Evolutionary conservation across 2,888 invertebrate genomes (phyloP).

Genomic region (Gryllus longicercus): DNA sequence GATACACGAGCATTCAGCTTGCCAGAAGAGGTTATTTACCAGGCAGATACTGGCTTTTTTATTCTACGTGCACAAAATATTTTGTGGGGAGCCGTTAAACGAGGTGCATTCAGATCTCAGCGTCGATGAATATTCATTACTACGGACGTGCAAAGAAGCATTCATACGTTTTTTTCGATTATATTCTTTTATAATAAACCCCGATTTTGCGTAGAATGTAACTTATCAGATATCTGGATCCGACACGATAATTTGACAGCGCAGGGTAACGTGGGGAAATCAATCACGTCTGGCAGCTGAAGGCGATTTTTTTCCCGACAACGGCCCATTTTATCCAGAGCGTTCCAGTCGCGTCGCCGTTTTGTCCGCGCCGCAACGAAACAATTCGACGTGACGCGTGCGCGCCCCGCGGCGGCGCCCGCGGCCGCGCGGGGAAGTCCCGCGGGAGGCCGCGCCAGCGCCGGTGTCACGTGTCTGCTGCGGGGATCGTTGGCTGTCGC

Average conservation of each 20-base stretch:
- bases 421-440: not conserved
- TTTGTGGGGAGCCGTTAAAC: not conserved
- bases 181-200: not conserved
- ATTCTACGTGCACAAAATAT: not conserved
- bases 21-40: not conserved
- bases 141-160: not conserved
- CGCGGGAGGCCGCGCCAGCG: not conserved
- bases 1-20: not conserved
- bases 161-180: not conserved
- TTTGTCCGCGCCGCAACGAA: not conserved
- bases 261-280: not conserved
- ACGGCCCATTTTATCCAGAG: not conserved
- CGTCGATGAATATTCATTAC: not conserved
- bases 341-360: not conserved
- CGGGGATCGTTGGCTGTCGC: not conserved
- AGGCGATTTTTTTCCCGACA: not conserved
- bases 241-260: conserved; percentile 1
- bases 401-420: not conserved
- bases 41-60: not conserved
- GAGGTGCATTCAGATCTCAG: not conserved
- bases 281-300: not conserved
- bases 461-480: not conserved
- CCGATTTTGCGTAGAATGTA: not conserved
- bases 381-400: conserved; percentile 5
- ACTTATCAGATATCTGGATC: not conserved